Base-by-base conservation (phyloP, 1,140 invertebrate species). In the Hypothenemus hampei region DNA sequence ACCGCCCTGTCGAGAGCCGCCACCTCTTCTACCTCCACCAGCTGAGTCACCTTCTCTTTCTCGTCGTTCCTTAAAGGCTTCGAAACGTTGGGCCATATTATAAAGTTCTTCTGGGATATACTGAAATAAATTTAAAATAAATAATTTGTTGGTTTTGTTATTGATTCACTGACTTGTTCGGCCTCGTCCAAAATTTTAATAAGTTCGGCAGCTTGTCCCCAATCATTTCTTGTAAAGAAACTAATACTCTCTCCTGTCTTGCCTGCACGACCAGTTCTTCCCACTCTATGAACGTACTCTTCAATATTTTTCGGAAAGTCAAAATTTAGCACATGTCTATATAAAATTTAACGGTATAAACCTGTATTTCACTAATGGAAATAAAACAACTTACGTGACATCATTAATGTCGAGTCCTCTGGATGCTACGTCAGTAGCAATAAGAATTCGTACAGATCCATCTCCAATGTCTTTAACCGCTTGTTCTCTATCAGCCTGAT, bases 361-460 rank as follows among this genome's bases (percentile, higher is more conserved):
- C n/a, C n/a, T n/a, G n/a, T n/a, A n/a, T n/a, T n/a, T n/a, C n/a
- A n/a, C n/a, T 11, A n/a, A n/a, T n/a, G 11, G 15, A 79, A n/a
- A n/a, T n/a, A n/a, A n/a, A n/a, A n/a, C n/a, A n/a, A n/a, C 86
- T 76, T 81, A 91, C 76, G 91, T 93, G 3, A 97, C 80, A 67
- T 95, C 90, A 69, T 88, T 85, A 29, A 97, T 93, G 71, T 97
- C 93, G 37, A 97, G 81, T 21, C 93, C 93, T 61, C 93, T 77
- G 21, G 90, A 91, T 0, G 91, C 93, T 13, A 97, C 87, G 78
- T 97, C 93, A n/a, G 93, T 96, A 3, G 93, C 93, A 16, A 96
- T 80, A n/a, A 97, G 75, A 59, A 96, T 89, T 23, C 77, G 77
- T 0, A 87, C 85, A 4, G 72, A 67, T 0, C 91, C 90, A 52